phyloP scores from a whole-genome alignment of 35 echinoderm and acorn worm species.

The Ptychodera flava region DNA sequence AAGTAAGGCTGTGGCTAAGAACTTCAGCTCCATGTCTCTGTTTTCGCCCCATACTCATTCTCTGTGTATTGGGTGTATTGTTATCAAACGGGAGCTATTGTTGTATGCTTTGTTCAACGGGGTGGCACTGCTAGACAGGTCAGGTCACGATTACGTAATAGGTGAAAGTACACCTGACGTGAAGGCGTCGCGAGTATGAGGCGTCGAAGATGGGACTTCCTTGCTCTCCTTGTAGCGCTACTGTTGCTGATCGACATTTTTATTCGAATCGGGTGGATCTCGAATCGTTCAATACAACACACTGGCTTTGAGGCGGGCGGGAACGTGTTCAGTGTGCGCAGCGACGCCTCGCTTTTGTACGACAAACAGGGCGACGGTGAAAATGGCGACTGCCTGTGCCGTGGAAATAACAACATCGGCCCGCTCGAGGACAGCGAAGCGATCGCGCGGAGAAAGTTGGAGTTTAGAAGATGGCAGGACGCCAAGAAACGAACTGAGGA shows the following conservation, averaged over 20 bases:
- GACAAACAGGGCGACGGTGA: background rate
- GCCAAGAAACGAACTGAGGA: background rate
- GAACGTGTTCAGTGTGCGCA: background rate
- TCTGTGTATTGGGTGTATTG: no score
- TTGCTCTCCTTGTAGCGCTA: background rate
- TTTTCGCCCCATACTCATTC: no score
- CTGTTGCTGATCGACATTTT: background rate
- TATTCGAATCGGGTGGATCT: background rate
- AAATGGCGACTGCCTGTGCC: background rate
- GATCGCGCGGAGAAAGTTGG: background rate
- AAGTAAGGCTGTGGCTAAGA: no score
- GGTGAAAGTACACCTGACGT: no score
- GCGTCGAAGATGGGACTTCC: background rate
- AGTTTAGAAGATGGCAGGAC: background rate
- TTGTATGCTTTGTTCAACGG: no score
- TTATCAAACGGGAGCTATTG: no score
- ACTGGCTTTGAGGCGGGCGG: background rate
- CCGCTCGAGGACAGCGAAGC: background rate
- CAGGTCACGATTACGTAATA: no score
- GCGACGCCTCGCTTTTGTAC: background rate
- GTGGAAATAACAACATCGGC: background rate
- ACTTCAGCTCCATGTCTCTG: no score
- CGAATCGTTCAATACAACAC: background rate
- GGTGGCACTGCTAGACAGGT: no score
- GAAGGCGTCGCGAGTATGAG: no score